These are phyloP conservation scores for Perizoma affinitatum DNA, from an alignment of 2,888 invertebrate genomes.

Conservation along the genomic window DNA sequence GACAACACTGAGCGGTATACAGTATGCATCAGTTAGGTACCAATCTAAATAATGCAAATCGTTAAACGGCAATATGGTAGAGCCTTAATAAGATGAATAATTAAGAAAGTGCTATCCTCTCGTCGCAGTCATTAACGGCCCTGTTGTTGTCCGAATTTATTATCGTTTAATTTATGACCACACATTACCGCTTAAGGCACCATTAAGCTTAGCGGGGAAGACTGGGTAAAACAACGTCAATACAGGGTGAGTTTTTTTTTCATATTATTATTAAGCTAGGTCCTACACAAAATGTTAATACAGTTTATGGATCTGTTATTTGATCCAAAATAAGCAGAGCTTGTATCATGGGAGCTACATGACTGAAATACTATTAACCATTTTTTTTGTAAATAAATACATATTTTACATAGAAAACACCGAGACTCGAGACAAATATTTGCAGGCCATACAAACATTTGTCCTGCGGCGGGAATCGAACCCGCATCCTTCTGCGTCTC, in stretches of 20 bases:
- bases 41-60: constrained; percentile 14
- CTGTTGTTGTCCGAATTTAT: constrained; percentile 81
- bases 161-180: constrained; percentile 82
- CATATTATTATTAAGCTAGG: not conserved
- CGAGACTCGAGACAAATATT: no score
- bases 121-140: constrained; percentile 60
- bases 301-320: no score
- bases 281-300: not conserved
- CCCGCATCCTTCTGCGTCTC: no score
- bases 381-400: no score
- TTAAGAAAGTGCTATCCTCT: constrained; percentile 48
- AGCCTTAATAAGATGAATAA: constrained; percentile 39
- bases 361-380: no score
- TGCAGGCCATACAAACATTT: no score
- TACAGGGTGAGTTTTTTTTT: constrained; percentile 19
- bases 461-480: no score
- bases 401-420: no score
- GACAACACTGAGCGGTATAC: not conserved
- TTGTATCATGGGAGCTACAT: no score
- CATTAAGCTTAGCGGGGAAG: constrained; percentile 68
- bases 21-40: constrained; percentile 2
- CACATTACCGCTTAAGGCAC: constrained; percentile 80
- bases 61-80: constrained; percentile 4
- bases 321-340: no score
- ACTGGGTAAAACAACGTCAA: constrained; percentile 30